phyloP scores from a whole-genome alignment of 1,140 invertebrate genomes.

The Tetragnatha versicolor region DNA sequence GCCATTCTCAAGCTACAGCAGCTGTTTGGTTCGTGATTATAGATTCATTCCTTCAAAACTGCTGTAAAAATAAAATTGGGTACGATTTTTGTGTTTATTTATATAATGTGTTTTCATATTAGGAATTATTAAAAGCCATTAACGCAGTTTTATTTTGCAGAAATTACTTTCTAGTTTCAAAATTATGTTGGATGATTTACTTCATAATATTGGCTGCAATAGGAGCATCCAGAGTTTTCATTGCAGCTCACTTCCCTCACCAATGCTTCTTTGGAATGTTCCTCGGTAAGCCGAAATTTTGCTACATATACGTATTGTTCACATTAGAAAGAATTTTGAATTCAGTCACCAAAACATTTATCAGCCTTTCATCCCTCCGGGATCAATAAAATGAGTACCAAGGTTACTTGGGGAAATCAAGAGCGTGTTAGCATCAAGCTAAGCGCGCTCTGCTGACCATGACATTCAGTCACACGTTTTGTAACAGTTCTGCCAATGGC shows the following conservation, averaged over 20 bases:
- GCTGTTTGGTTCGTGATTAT: constrained; percentile 68
- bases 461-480: no score
- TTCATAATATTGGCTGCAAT: constrained; percentile 64
- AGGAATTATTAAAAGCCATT: no score
- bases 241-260: constrained; percentile 73
- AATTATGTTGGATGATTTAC: constrained; percentile 62
- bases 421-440: no score
- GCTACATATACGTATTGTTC: no score
- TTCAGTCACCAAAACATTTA: neutral
- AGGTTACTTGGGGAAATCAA: no score
- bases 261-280: constrained; percentile 70
- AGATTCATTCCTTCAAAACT: constrained; percentile 55
- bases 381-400: no score
- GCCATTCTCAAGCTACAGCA: constrained; percentile 69
- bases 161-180: constrained; percentile 26
- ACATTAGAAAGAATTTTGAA: no score
- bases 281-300: constrained; percentile 67
- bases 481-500: no score
- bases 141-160: neutral
- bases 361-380: neutral
- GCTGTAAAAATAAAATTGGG: neutral
- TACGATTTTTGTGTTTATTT: neutral
- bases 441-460: no score
- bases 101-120: neutral
- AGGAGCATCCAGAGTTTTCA: constrained; percentile 69